These are phyloP conservation scores for Thunnus maccoyii DNA, from an alignment of 2,113 vertebrate species.

Conservation along the genomic window DNA sequence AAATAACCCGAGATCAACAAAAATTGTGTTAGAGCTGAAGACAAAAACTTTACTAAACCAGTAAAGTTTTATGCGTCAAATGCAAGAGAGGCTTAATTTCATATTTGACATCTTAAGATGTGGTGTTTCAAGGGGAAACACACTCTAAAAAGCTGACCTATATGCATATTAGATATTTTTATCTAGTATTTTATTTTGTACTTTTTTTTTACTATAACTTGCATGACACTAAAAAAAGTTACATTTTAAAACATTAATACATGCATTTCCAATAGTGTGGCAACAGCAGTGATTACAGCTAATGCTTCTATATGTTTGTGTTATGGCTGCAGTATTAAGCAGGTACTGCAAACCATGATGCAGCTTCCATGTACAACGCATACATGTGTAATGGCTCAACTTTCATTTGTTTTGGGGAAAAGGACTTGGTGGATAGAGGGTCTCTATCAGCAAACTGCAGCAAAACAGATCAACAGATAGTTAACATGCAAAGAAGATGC, in stretches of 20 bases:
- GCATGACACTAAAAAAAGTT: no score
- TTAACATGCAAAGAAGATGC: constrained; percentile 28
- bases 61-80: background rate
- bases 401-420: background rate
- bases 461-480: background rate
- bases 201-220: background rate
- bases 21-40: background rate
- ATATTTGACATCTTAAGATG: background rate
- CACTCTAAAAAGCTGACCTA: no score
- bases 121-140: no score
- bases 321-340: no score
- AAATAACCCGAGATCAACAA: background rate
- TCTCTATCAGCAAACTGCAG: background rate
- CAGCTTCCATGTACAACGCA: background rate
- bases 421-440: background rate
- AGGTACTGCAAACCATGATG: background rate
- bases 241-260: no score
- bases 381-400: background rate
- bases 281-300: no score
- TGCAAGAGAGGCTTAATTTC: background rate
- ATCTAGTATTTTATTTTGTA: no score
- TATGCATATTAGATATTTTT: no score
- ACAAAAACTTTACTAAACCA: background rate
- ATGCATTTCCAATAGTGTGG: no score
- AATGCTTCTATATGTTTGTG: no score